Percentiles rank a stretch among this genome's conserved stretches.
Evolutionary conservation across 2,797 vertebrate species (phyloP).

Genomic region (Pteropus rufus): DNA sequence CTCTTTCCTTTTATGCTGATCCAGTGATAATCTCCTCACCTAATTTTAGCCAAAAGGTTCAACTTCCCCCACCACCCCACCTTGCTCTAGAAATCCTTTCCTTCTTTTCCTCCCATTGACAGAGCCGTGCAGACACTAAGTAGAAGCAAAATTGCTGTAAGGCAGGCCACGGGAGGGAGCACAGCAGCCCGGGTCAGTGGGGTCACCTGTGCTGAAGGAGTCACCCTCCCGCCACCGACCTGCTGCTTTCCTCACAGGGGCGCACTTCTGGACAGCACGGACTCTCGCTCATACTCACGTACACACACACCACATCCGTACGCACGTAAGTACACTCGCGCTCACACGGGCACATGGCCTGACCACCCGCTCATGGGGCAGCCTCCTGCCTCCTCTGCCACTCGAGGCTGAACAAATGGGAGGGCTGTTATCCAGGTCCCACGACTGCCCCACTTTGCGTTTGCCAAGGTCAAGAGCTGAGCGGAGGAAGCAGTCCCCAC

Average conservation of each 20-base stretch:
- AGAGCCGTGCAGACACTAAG: not conserved
- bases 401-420: not conserved
- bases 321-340: rapidly evolving
- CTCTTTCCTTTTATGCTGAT: not conserved
- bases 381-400: not conserved
- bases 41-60: not conserved
- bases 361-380: rapidly evolving
- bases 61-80: no score
- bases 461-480: not conserved
- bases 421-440: not conserved
- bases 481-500: not conserved
- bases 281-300: not conserved
- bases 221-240: no score
- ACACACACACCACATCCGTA: no score
- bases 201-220: no score
- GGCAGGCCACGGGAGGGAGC: no score
- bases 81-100: not conserved
- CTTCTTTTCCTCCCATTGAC: not conserved
- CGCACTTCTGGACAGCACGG: no score
- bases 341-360: no score
- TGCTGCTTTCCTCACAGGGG: no score
- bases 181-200: no score
- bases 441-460: not conserved
- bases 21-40: not conserved
- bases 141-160: not conserved